Conservation (phyloP, 2,797 vertebrate genomes). For the Squalus acanthias region DNA sequence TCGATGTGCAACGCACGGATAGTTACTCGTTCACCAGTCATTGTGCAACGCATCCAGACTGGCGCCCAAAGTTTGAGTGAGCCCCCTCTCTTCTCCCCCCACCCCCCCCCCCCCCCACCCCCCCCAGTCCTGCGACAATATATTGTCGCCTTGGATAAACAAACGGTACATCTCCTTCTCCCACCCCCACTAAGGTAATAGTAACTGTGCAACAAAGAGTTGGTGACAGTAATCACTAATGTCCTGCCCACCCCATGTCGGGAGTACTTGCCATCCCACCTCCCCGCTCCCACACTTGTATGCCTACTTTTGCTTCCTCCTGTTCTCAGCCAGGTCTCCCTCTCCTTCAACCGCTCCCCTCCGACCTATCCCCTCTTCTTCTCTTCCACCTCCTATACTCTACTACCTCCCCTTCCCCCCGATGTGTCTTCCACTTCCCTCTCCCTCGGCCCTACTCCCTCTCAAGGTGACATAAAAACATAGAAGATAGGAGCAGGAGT, state of each 20-base stretch:
- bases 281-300: not conserved
- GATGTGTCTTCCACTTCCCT: not conserved
- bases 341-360: not conserved
- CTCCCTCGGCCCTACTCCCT: too few relatives aligned
- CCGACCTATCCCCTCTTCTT: not conserved
- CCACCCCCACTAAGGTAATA: too few relatives aligned
- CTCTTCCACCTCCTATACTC: not conserved
- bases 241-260: too few relatives aligned
- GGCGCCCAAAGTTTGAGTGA: not conserved
- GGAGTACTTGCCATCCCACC: too few relatives aligned
- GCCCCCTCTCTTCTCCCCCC: too few relatives aligned
- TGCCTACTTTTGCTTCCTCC: not conserved
- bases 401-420: not conserved
- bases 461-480: too few relatives aligned
- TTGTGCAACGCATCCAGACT: not conserved
- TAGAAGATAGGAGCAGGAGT: too few relatives aligned
- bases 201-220: too few relatives aligned
- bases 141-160: not conserved
- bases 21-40: not conserved
- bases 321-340: not conserved
- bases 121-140: not conserved
- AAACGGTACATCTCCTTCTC: not conserved
- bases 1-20: too few relatives aligned
- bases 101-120: too few relatives aligned
- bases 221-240: too few relatives aligned